These are phyloP conservation scores for Eurytoma adleriae DNA, from an alignment of 2,888 invertebrate species.

Conservation along the genomic window DNA sequence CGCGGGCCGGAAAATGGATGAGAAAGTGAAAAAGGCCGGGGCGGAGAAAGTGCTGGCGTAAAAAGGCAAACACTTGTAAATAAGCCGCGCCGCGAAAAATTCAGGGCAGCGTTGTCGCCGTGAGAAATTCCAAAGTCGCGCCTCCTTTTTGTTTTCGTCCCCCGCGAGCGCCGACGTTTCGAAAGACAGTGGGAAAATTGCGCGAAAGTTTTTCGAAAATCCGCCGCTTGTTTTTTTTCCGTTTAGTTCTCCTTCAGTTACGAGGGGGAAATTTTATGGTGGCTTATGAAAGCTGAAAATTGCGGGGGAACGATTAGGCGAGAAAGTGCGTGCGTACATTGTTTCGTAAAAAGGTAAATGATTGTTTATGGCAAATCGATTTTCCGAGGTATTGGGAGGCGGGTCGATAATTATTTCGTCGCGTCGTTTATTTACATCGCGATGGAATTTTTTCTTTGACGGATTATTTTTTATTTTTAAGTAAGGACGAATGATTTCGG, in stretches of 20 bases:
- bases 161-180: background rate
- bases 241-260: background rate
- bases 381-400: background rate
- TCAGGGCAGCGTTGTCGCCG: background rate
- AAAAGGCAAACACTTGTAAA: conserved; percentile 44
- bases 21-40: conserved; percentile 51
- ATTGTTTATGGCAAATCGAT: background rate
- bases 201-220: conserved; percentile 35
- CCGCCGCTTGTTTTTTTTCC: too few relatives aligned
- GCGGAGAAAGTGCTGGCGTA: conserved; percentile 37
- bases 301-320: conserved; percentile 29
- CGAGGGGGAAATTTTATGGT: conserved; percentile 10
- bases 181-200: conserved; percentile 28
- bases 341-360: background rate
- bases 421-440: too few relatives aligned
- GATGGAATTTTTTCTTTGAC: too few relatives aligned
- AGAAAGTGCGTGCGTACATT: background rate
- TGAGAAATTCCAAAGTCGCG: too few relatives aligned
- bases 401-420: too few relatives aligned
- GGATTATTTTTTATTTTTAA: too few relatives aligned
- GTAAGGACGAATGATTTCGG: too few relatives aligned
- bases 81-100: conserved; percentile 28
- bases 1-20: background rate
- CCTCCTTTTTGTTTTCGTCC: background rate
- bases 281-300: conserved; percentile 14